phyloP scores from a whole-genome alignment of 2,113 vertebrate species.

The Apaloderma vittatum region DNA sequence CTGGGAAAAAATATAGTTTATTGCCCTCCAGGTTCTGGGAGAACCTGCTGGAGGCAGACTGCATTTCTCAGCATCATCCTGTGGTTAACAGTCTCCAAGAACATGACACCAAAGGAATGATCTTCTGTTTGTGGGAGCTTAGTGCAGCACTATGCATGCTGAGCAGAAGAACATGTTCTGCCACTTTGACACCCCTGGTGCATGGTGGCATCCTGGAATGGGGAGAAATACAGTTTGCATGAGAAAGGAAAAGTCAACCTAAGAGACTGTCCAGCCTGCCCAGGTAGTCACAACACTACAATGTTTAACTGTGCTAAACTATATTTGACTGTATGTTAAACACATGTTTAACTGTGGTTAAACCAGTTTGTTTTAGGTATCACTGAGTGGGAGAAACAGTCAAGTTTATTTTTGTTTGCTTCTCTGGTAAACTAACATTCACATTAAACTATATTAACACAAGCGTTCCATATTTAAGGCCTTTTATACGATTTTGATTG shows the following conservation, averaged over 20 bases:
- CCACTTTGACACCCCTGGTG: neutral
- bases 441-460: neutral
- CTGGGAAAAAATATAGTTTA: neutral
- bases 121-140: neutral
- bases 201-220: neutral
- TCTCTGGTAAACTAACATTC: neutral
- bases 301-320: no score
- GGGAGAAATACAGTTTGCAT: neutral
- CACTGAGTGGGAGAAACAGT: neutral
- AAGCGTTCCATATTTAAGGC: neutral
- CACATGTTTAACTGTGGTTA: no score
- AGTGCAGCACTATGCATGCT: rapidly evolving
- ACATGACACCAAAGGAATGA: neutral
- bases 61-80: neutral
- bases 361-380: no score
- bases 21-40: neutral
- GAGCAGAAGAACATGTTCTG: neutral
- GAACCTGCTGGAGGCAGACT: neutral
- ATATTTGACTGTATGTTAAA: no score
- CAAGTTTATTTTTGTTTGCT: neutral
- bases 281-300: neutral
- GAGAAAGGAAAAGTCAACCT: neutral
- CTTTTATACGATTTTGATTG: neutral
- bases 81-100: neutral
- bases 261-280: neutral